These are phyloP conservation scores for Cataglyphis cursor DNA, from an alignment of 2,888 invertebrate genomes.

Conservation along the genomic window DNA sequence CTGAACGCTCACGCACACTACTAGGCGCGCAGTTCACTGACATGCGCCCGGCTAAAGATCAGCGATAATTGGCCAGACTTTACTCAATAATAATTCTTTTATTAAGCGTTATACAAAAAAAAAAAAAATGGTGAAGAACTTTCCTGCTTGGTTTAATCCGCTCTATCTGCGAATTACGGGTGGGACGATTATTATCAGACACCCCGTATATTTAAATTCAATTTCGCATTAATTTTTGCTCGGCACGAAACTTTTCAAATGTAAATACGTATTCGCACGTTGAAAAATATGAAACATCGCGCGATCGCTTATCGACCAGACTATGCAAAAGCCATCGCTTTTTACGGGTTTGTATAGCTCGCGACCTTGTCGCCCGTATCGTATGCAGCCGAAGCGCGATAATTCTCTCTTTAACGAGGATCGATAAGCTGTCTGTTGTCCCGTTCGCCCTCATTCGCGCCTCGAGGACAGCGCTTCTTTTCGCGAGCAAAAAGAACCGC, in stretches of 20 bases:
- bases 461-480: constrained; percentile 30
- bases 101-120: too few species aligned
- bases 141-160: too few species aligned
- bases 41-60: too few species aligned
- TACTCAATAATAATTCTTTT: too few species aligned
- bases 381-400: constrained; percentile 44
- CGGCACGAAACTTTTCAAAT: not conserved
- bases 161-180: too few species aligned
- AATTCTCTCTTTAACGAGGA: constrained; percentile 43
- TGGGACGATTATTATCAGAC: too few species aligned
- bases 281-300: constrained; percentile 43
- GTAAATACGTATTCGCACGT: not conserved
- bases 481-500: constrained; percentile 22
- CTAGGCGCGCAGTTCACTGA: too few species aligned
- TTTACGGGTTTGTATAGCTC: constrained; percentile 48
- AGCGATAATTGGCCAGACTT: too few species aligned
- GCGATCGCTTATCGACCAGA: constrained; percentile 61
- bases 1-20: too few species aligned
- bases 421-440: constrained; percentile 51
- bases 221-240: constrained; percentile 32
- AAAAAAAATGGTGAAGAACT: too few species aligned
- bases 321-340: constrained; percentile 52
- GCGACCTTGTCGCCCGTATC: constrained; percentile 64
- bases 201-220: not conserved
- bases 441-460: constrained; percentile 31